Base-by-base conservation (phyloP, 2,113 vertebrate species). In the Spea bombifrons region DNA sequence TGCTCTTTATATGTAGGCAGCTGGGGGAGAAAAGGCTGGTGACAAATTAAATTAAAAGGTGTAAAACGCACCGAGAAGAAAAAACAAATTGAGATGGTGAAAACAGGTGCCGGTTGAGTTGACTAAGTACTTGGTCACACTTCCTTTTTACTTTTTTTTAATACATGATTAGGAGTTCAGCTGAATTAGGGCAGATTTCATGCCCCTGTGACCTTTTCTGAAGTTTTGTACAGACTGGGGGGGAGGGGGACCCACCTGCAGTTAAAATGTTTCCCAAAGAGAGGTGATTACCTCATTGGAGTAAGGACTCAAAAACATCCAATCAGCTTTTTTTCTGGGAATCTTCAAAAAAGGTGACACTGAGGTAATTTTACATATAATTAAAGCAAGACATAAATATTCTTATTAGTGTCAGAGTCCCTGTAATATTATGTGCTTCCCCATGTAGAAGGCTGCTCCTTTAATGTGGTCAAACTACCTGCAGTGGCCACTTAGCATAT, bases 81-180 rank as follows among this genome's bases (percentile, higher is more conserved):
- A 91, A 30, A 90, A 90, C 86, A 89, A 91, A 89, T 85, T 83
- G 87, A 90, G 88, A 94, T 90, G 89, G 87, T 86, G 85, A 92
- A 94, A 95, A 92, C 94, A 95, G 94, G 93, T 94, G 93, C 84
- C 88, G 83, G 84, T 81, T 86, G 86, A 88, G 87, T 81, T 88
- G 86, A 87, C 85, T 78, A 82, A 81, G 78, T 81, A 78, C 78
- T 85, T 84, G 85, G 85, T 84, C 86, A 85, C 80, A 84, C 85
- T 85, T 87, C 83, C 87, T 72, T 86, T 85, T 88, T 84, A 9
- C 68, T 59, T 59, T 59, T 59, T 59, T 59, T 59, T 59, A 12
- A 70, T 80, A 64, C 81, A 75, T 84, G 85, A 90, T 88, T 87
- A 90, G 84, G 83, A 83, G 84, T 84, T 88, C 86, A 85, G 67